A percentile compares a stretch with the other conserved stretches of the same genome.
Conservation (phyloP, 1,140 invertebrate genomes). For the Uloborus diversus region DNA sequence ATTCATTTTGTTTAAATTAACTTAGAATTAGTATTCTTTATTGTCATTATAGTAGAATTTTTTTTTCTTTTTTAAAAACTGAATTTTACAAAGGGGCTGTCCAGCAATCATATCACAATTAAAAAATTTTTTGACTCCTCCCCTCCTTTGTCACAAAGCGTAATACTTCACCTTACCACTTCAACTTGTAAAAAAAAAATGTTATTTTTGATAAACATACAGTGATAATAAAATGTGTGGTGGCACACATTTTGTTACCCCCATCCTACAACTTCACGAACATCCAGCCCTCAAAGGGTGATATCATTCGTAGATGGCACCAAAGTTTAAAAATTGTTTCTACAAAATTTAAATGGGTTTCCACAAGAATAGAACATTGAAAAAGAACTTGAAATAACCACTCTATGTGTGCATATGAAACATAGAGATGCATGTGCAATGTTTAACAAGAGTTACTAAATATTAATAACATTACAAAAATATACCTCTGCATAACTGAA, state of each 20-base stretch:
- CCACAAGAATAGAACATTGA: no score
- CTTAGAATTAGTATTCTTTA: background rate
- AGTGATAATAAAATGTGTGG: background rate
- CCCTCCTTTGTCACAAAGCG: no score
- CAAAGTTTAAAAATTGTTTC: background rate
- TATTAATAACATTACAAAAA: no score
- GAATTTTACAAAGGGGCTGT: background rate
- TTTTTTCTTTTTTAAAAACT: background rate
- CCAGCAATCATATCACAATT: background rate
- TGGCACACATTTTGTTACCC: background rate
- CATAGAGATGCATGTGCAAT: no score
- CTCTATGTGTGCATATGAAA: no score
- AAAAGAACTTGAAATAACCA: no score
- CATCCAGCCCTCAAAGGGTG: background rate
- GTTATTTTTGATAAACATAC: background rate
- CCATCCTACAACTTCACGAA: background rate
- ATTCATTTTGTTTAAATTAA: background rate
- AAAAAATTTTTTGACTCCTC: no score
- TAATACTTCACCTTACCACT: no score
- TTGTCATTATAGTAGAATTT: background rate
- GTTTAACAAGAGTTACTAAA: no score
- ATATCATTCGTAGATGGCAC: background rate
- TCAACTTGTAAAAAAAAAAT: background rate
- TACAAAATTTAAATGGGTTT: background rate
- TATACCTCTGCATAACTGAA: background rate